phyloP scores from a whole-genome alignment of 2,113 vertebrate species.

The Anthoscopus minutus region DNA sequence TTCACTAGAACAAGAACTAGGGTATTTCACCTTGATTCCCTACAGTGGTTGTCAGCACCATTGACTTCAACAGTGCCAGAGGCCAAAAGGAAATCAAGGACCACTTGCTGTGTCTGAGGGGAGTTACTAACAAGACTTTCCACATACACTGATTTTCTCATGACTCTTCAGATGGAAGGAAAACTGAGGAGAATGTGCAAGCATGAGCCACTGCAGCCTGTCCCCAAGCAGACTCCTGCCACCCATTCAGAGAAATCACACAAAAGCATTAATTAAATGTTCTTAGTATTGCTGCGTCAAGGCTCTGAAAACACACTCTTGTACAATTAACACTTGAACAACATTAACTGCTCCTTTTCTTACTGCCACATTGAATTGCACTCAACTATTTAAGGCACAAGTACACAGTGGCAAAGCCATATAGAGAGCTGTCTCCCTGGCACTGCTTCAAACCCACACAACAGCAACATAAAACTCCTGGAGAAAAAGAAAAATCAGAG shows the following conservation, averaged over 20 bases:
- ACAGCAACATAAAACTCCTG: neutral
- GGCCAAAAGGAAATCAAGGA: neutral
- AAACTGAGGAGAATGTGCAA: neutral
- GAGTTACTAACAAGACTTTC: neutral
- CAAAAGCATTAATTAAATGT: neutral
- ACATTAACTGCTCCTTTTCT: neutral
- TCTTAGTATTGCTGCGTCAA: neutral
- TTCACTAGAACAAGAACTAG: neutral
- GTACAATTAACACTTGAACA: neutral
- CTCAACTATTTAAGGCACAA: neutral
- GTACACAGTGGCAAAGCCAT: neutral
- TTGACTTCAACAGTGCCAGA: neutral
- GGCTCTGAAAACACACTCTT: neutral
- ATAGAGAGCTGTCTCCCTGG: neutral
- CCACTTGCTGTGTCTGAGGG: neutral
- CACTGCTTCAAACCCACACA: neutral
- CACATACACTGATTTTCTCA: neutral
- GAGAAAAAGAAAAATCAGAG: neutral
- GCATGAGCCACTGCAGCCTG: neutral
- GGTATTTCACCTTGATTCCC: neutral
- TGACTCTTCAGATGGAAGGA: neutral
- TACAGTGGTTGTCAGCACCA: rapidly evolving
- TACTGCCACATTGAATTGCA: neutral
- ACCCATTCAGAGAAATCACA: neutral
- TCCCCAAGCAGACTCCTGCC: neutral